Base-by-base conservation (phyloP, 2,797 vertebrate genomes). In the Enteromius radiatus region DNA sequence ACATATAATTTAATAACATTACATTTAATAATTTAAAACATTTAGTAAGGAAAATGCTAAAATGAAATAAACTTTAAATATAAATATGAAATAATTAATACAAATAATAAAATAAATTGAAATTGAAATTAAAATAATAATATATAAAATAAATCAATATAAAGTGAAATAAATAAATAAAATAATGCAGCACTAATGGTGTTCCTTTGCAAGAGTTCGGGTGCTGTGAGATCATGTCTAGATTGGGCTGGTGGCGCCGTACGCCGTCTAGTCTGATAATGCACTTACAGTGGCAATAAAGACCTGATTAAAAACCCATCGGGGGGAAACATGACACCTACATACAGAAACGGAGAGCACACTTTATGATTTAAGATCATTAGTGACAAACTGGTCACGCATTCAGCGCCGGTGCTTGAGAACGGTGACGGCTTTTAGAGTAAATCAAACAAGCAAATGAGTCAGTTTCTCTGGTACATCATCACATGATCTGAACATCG, bases 181-280 rank as follows among this genome's bases (percentile, higher is more conserved):
- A 52, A 21, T 2, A 9, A 26, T 59, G 56, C 23, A 61, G 23
- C 56, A 26, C 56, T 28, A 12, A 28, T 61, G 26, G 23, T 54
- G 69, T 43, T 78, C 31, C 19, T 78, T 19, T 3, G 21, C 14
- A 68, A 19, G 23, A 38, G 63, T 33, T 70, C 47, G 21, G 43
- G 73, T 33, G 36, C 71, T 19, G 21, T 74, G 81, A 85, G 78
- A 78, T 87, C 84, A 82, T 9, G 83, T 84, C 88, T 86, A 28
- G 31, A 76, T 68, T 61, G 8, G 31, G n/a, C 73, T 74, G 80
- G 80, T 80, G 78, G 52, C 36, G 61, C 61, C 68, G 47, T 65
- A 65, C 41, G 81, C 14, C 65, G 21, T 73, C 49, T 26, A n/a
- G 33, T 67, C 54, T 9, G 52, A 61, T 84, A 80, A 85, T 82